A percentile compares a stretch with the other conserved stretches of the same genome.
phyloP scores from a whole-genome alignment of 1,140 invertebrate species.

The Agraylea sexmaculata region DNA sequence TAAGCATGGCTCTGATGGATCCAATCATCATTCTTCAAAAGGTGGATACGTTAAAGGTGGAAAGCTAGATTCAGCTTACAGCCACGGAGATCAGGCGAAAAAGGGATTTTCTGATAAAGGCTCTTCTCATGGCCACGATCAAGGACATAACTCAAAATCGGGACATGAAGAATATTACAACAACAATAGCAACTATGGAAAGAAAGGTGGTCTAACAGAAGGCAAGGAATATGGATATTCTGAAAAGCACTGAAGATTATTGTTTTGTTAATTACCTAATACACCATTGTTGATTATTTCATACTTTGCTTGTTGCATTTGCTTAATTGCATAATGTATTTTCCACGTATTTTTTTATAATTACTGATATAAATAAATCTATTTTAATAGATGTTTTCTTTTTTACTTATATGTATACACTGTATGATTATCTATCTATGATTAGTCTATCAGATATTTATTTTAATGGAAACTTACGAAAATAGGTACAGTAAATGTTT shows the following conservation, averaged over 20 bases:
- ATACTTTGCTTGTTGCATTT: background rate
- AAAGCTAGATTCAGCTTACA: conserved; percentile 36
- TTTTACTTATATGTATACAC: too few relatives aligned
- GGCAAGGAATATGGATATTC: conserved; percentile 34
- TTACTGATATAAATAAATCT: background rate
- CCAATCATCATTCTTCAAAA: conserved; percentile 33
- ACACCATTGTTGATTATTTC: background rate
- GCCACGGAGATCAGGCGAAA: conserved; percentile 32
- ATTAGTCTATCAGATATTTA: too few relatives aligned
- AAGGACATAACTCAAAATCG: conserved; percentile 33
- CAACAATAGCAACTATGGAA: conserved; percentile 30
- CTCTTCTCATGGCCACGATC: conserved; percentile 28
- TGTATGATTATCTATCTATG: too few relatives aligned
- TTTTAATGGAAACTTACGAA: too few relatives aligned
- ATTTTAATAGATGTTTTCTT: too few relatives aligned
- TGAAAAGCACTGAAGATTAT: conserved; percentile 23
- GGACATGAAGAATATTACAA: conserved; percentile 32
- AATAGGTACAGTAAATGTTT: too few relatives aligned
- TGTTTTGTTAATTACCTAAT: background rate
- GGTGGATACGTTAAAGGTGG: conserved; percentile 39
- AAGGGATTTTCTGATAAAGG: conserved; percentile 37
- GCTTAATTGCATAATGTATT: background rate
- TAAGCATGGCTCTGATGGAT: conserved; percentile 39
- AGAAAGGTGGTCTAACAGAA: conserved; percentile 26
- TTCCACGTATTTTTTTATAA: background rate